Base-by-base conservation (phyloP, 1,140 invertebrate species). In the Pararge aegeria region DNA sequence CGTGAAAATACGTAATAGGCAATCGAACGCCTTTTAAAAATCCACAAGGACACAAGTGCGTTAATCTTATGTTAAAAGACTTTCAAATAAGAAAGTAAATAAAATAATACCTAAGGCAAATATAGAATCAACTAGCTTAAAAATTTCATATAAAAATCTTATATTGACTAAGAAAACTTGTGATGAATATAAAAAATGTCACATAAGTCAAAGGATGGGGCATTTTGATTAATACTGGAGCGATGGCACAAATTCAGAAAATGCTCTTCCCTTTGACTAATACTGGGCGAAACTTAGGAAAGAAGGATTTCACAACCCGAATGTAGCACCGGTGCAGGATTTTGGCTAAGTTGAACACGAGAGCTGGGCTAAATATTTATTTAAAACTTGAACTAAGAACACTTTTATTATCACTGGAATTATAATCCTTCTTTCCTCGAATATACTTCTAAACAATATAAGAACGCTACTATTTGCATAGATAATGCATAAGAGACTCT, bases 31-130 rank as follows among this genome's bases (percentile, higher is more conserved):
- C 78, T 62, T 75, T 38, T 61, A 70, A 79, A 80, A 83, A 89
- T 89, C 87, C 87, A 89, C 87, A 89, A 89, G 87, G 87, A 87
- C 87, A 89, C 87, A 89, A 89, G 87, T 89, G 87, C 84, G 83
- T 79, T 74, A 79, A 81, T 74, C 80, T 82, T 83, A 80, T 71
- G 73, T 75, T 81, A 80, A 77, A 62, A 57, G 62, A 81, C 86
- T 86, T 89, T 84, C 87, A 80, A 85, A 87, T 85, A 85, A 73
- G 82, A 87, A 87, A 86, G 83, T 78, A 63, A 66, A 78, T 76
- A 82, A 72, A 83, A 82, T 85, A 83, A 81, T 85, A 88, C 75
- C 84, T 89, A 87, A 80, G 80, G 82, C 80, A 85, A 88, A 78
- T 70, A 80, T 83, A 86, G 80, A 89, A 87, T 87, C 83, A 82